Base-by-base conservation (phyloP, 2,113 vertebrate species). In the Anarhynchus alexandrinus region DNA sequence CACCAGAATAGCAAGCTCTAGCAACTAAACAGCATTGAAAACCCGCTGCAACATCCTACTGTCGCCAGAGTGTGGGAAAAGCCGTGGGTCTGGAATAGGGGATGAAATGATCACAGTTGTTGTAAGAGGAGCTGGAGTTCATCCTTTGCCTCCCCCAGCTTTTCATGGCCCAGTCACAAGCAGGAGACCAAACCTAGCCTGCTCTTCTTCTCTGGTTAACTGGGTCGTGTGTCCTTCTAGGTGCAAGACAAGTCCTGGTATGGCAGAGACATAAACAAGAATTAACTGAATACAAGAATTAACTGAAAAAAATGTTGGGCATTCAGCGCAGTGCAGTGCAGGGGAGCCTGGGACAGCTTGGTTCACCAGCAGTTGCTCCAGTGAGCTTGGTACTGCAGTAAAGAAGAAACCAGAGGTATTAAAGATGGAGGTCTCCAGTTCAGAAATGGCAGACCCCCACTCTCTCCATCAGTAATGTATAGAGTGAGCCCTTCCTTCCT, bases 1-100 rank as follows among this genome's bases (percentile, higher is more conserved):
- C 32, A 73, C 84, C 78, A 82, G 65, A 95, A 87, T 65, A 96
- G 38, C 42, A 95, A 74, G 32, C 21, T 65, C 23, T 72, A 87
- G 34, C 45, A 91, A 72, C 13, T 34, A 72, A 82, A 76, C 0
- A 12, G 5, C 23, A 38, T 27, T 85, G 66, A 57, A 89, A 95
- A 74, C 34, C 70, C 6, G 2, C 18, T 42, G 26, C 27, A 87
- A 67, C 61, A 45, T 55, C 12, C 38, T 79, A 12, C 26, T 72
- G 43, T 30, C 1, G 5, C 26, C 81, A 85, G 43, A 0, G 1
- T 57, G 52, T 51, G 47, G 34, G 19, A 72, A 74, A 85, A 90
- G 36, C 27, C 0, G 2, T 26, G 40, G 4, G 19, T 70, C 67
- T 88, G 59, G 22, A 81, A 86, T 6, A 92, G 11, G 1, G 11